Evolutionary conservation across 2,113 vertebrate species (phyloP), one percentile per base, ranked within the genome.

Genomic region (Tenebrosternarchus preto): DNA sequence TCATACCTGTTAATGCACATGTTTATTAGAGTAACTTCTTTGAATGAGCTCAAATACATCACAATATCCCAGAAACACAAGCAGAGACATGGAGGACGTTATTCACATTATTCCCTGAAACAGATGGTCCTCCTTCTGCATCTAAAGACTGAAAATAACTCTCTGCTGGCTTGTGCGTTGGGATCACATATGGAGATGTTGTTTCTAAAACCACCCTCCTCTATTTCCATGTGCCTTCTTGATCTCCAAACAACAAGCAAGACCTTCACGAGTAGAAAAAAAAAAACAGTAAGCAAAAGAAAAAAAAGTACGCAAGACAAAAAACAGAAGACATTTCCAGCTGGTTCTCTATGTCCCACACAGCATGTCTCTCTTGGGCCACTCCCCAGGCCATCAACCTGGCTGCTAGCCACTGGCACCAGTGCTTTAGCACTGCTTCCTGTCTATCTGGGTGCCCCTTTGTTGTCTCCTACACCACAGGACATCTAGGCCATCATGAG

Each of bases 71-170:
- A 29, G 24, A 80, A 80, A 46, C 39, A 39, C 61, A 80, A 12
- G 43, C 7, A 24, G 27, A 85, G 72, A 79, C 36, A 19, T 25
- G 15, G 27, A 53, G 59, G 55, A 83, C 46, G 55, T 24, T 50
- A 50, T 50, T 22, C 27, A 19, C 24, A 46, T 16, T 68, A 69
- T 73, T n/a, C 39, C 19, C 75, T 75, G 69, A 78, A 73, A 78
- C 73, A 78, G 73, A 80, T 77, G 68, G 66, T 12, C 57, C 59
- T 71, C 55, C 29, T 76, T 83, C 72, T 76, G 77, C 63, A 56
- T 46, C 9, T 67, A 63, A 81, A 81, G 50, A 66, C 15, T 29
- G 29, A 57, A 46, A 68, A 76, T 56, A 72, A 66, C 60, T 68
- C 11, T 46, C 11, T 43, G 50, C 19, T 46, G 46, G 73, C 67